These are phyloP conservation scores for Hoplodrina ambigua DNA, from an alignment of 2,888 invertebrate species.

Conservation along the genomic window DNA sequence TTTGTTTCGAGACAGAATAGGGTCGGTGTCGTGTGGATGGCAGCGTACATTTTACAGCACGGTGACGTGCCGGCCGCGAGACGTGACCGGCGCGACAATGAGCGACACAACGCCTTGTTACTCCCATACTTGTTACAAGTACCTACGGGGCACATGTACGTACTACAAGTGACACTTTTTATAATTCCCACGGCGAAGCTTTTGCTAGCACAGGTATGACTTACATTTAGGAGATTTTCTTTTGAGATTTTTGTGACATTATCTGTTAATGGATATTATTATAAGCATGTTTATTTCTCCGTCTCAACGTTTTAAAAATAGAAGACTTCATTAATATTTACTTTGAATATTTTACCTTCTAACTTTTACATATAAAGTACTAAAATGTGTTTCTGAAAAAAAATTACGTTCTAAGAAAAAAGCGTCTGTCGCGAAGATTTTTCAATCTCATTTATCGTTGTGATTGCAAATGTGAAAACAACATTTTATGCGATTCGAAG, in stretches of 20 bases:
- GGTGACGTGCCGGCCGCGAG: conserved; percentile 62
- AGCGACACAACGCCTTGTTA: conserved; percentile 67
- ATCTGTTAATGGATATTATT: conserved; percentile 5
- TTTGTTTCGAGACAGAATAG: conserved; percentile 70
- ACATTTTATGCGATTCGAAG: conserved; percentile 4
- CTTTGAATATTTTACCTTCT: neutral
- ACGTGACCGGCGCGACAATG: conserved; percentile 80
- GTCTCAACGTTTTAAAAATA: conserved; percentile 11
- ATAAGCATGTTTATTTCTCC: conserved; percentile 5
- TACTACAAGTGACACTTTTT: conserved; percentile 47
- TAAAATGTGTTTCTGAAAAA: neutral
- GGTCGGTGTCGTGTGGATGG: conserved; percentile 73
- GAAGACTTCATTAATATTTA: conserved; percentile 3
- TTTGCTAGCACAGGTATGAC: neutral
- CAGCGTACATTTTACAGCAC: conserved; percentile 83
- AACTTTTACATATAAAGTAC: neutral
- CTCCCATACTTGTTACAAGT: conserved; percentile 69
- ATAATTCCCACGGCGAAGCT: conserved; percentile 27
- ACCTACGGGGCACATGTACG: conserved; percentile 62
- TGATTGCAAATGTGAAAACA: conserved; percentile 10
- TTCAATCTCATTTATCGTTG: conserved; percentile 22
- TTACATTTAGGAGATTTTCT: neutral
- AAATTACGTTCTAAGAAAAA: conserved; percentile 14
- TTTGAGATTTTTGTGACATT: conserved; percentile 10
- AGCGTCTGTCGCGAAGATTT: neutral